Conservation (phyloP, 1,140 invertebrate species). For the Sinonovacula constricta region DNA sequence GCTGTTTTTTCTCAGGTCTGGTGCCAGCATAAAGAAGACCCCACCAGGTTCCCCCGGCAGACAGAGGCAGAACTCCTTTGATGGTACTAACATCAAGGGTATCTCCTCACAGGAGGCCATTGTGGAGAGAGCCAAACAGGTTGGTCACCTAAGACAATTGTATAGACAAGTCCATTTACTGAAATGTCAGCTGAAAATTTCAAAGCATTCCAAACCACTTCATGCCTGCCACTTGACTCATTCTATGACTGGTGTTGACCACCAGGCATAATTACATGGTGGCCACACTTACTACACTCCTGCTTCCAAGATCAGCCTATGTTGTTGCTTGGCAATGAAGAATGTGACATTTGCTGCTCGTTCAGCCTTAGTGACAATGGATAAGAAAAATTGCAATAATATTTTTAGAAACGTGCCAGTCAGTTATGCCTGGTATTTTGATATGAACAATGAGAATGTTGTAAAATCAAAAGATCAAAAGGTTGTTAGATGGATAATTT, state of each 20-base stretch:
- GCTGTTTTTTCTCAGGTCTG: conserved; percentile 9
- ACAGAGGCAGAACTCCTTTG: conserved; percentile 77
- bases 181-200: too few relatives aligned
- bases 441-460: too few relatives aligned
- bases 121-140: conserved; percentile 92
- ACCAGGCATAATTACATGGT: conserved; percentile 58
- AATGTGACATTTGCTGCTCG: neutral
- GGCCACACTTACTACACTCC: conserved; percentile 57
- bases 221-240: conserved; percentile 66
- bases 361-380: too few relatives aligned
- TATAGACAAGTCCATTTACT: too few relatives aligned
- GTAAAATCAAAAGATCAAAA: too few relatives aligned
- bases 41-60: conserved; percentile 17
- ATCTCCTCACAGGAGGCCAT: conserved; percentile 86
- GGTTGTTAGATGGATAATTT: too few relatives aligned
- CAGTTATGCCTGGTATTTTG: too few relatives aligned
- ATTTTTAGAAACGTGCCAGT: too few relatives aligned
- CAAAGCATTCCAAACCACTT: too few relatives aligned
- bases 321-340: neutral
- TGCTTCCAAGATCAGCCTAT: neutral
- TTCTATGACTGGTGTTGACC: conserved; percentile 52
- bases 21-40: conserved; percentile 10
- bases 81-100: conserved; percentile 70
- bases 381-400: too few relatives aligned
- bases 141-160: too few relatives aligned